Evolutionary conservation across 2,113 vertebrate species (phyloP).

Genomic region (Anoplopoma fimbria): DNA sequence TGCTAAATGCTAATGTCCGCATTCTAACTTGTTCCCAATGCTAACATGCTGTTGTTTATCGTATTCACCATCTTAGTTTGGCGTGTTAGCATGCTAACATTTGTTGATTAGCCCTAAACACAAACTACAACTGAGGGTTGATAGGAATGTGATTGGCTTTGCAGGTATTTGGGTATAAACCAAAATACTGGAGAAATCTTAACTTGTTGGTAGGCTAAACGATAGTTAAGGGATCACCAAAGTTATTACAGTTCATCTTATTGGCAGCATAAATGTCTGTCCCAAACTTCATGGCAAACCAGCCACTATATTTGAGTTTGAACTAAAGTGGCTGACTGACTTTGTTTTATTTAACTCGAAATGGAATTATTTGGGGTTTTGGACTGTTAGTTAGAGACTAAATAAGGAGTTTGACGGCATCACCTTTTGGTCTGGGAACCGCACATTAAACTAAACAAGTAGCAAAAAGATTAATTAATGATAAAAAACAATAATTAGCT

Average conservation of each 20-base stretch:
- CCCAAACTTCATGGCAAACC: neutral
- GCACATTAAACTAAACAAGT: neutral
- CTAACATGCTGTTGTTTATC: neutral
- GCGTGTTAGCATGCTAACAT: neutral
- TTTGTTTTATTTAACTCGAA: neutral
- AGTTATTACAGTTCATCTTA: neutral
- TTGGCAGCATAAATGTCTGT: neutral
- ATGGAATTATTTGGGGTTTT: neutral
- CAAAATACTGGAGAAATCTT: neutral
- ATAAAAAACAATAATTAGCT: neutral
- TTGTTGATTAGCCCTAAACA: neutral
- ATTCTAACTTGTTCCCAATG: neutral
- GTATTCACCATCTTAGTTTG: neutral
- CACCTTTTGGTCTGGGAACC: neutral
- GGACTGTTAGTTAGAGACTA: neutral
- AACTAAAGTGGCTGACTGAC: neutral
- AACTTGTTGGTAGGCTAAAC: neutral
- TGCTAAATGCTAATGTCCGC: neutral
- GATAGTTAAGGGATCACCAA: neutral
- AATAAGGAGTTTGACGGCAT: neutral
- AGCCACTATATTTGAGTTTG: neutral
- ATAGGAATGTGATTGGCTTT: neutral
- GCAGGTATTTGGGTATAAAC: neutral
- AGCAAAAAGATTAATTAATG: neutral
- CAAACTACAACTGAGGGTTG: neutral